Evolutionary conservation across 2,797 vertebrate species (phyloP).

Genomic region (Danionella dracula): DNA sequence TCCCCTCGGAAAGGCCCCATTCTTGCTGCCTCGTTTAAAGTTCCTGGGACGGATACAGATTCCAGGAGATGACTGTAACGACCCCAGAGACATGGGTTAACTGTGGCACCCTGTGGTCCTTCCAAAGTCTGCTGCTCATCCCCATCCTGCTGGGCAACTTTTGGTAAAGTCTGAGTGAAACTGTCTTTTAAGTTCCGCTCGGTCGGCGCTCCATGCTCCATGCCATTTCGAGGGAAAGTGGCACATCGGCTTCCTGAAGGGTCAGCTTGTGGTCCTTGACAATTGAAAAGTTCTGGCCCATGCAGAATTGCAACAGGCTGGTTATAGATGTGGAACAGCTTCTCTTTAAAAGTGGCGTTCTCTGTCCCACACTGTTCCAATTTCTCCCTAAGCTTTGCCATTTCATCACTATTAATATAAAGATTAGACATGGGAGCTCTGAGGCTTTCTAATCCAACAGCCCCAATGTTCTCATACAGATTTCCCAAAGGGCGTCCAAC

Average conservation of each 20-base stretch:
- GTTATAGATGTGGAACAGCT: constrained; percentile 83
- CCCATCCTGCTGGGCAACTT: constrained; percentile 70
- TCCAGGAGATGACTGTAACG: constrained; percentile 83
- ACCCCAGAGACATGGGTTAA: constrained; percentile 71
- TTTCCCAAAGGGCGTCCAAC: constrained; percentile 61
- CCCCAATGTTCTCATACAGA: constrained; percentile 70
- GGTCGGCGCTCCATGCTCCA: constrained; percentile 71
- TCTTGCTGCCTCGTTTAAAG: constrained; percentile 85
- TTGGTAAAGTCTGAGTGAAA: constrained; percentile 84
- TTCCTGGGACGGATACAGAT: constrained; percentile 93
- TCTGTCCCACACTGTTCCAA: constrained; percentile 69
- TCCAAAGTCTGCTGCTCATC: constrained; percentile 74
- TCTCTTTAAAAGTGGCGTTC: constrained; percentile 73
- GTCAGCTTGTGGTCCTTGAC: constrained; percentile 73
- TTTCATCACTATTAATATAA: constrained; percentile 67
- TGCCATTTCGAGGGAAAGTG: constrained; percentile 86
- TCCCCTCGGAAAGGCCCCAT: constrained; percentile 81
- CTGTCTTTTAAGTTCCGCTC: constrained; percentile 73
- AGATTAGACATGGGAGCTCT: constrained; percentile 61
- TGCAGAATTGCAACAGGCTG: constrained; percentile 84
- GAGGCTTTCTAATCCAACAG: constrained; percentile 52
- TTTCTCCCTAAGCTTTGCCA: constrained; percentile 67
- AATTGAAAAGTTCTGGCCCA: constrained; percentile 77
- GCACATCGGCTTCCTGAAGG: constrained; percentile 73
- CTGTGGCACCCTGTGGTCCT: constrained; percentile 70